Evolutionary conservation across 2,797 vertebrate genomes (phyloP), one percentile per base, ranked within the genome.

Genomic region (Siniperca obscura): DNA sequence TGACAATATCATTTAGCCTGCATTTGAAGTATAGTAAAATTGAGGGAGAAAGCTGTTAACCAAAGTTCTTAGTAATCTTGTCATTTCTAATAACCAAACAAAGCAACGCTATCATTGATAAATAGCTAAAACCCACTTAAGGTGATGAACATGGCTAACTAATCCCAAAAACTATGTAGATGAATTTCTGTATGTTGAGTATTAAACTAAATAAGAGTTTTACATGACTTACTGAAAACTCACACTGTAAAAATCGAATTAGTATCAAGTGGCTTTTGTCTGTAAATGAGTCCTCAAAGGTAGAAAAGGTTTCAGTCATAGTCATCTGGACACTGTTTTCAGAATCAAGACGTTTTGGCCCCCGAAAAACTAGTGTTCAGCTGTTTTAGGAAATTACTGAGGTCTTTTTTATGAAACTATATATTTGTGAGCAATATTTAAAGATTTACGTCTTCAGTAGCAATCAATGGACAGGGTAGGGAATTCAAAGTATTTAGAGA

Each of bases 21-120:
- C 53, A 46, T 66, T 72, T 80, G 50, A 78, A 87, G 69, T 74
- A 27, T 44, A 72, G 62, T 25, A 76, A 66, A 69, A 80, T 67
- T 67, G 30, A 38, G 44, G 69, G 19, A 81, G 42, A 60, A 56
- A 52, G 40, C 34, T 57, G 11, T 78, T 55, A 34, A 73, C 38
- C 42, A 48, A 60, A 76, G 71, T 56, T 74, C 46, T 70, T 55
- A n/a, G 34, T 1, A 8, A 46, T 48, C 25, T 62, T 66, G 55
- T 64, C 59, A 38, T 71, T 56, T 60, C 46, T 12, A 69, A 69
- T 46, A 30, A 69, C 62, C 5, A 48, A 76, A 78, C 19, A 13
- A 69, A 66, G 16, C 44, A 69, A 16, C 44, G 52, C 8, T 1
- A 2, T n/a, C 38, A 27, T 62, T 59, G 40, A 75, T 44, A 13